phyloP scores from a whole-genome alignment of 2,797 vertebrate genomes.

The Spinibarbus caldwelli region DNA sequence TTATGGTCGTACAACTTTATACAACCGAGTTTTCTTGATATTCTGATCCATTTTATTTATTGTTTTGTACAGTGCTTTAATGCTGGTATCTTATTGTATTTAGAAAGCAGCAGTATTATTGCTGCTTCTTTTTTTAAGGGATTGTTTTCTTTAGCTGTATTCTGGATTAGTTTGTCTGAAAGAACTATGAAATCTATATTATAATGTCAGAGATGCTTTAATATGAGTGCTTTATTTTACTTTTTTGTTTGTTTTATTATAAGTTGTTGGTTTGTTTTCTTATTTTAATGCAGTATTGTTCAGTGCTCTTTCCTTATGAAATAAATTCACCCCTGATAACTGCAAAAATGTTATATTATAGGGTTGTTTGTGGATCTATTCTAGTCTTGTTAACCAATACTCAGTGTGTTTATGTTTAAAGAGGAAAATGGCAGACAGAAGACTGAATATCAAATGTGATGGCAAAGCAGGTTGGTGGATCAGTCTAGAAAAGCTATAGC shows the following conservation, averaged over 20 bases:
- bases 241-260: slow-evolving; percentile 3
- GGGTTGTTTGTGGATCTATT: slow-evolving; percentile 52
- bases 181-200: slow-evolving; percentile 51
- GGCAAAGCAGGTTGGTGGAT: slow-evolving; percentile 14
- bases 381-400: slow-evolving; percentile 41
- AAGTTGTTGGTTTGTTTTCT: neutral
- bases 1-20: slow-evolving; percentile 32
- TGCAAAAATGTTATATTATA: slow-evolving; percentile 39
- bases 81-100: slow-evolving; percentile 51
- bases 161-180: slow-evolving; percentile 56
- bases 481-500: slow-evolving; percentile 51
- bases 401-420: slow-evolving; percentile 36
- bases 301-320: slow-evolving; percentile 28
- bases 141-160: slow-evolving; percentile 51
- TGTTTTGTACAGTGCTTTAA: slow-evolving; percentile 53
- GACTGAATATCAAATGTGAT: slow-evolving; percentile 33
- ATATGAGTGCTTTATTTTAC: slow-evolving; percentile 56
- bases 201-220: slow-evolving; percentile 57
- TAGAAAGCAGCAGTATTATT: slow-evolving; percentile 50
- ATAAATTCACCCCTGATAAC: slow-evolving; percentile 42
- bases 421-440: slow-evolving; percentile 4
- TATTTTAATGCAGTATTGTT: slow-evolving; percentile 41
- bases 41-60: slow-evolving; percentile 50
- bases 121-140: slow-evolving; percentile 32
- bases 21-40: slow-evolving; percentile 46